A percentile compares a stretch with the other conserved stretches of the same genome.
Evolutionary conservation across 2,797 vertebrate genomes (phyloP).

Genomic region (Lithobates sylvaticus): DNA sequence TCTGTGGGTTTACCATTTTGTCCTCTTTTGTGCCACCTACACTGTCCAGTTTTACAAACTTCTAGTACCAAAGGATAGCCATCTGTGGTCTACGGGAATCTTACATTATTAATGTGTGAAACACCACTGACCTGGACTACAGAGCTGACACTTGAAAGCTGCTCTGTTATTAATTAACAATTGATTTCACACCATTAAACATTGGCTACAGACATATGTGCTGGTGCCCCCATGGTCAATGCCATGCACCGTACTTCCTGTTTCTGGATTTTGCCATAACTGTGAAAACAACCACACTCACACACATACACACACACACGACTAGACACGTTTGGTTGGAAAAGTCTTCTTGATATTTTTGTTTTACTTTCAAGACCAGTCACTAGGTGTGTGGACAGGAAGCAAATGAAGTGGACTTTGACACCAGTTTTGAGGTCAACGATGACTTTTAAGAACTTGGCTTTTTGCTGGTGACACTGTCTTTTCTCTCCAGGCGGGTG

Average conservation of each 20-base stretch:
- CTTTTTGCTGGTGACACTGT: conserved; percentile 79
- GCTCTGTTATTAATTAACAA: background rate
- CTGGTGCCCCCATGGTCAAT: background rate
- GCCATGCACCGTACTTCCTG: background rate
- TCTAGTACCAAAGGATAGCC: no score
- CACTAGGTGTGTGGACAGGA: conserved; percentile 64
- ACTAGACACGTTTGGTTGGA: conserved; percentile 5
- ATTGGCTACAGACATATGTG: conserved; percentile 25
- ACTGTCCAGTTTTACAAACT: no score
- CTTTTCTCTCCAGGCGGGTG: conserved; percentile 85
- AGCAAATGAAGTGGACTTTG: conserved; percentile 43
- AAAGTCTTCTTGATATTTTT: conserved; percentile 2
- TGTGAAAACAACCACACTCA: conserved; percentile 8
- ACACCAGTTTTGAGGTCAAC: conserved; percentile 31
- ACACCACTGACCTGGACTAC: background rate
- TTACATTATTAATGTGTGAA: background rate
- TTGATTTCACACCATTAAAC: background rate
- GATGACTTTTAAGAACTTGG: conserved; percentile 76
- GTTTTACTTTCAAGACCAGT: conserved; percentile 22
- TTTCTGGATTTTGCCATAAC: background rate
- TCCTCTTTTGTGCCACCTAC: no score
- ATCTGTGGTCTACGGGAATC: background rate
- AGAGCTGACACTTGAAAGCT: background rate
- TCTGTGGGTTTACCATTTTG: no score
- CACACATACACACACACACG: conserved; percentile 29